Evolutionary conservation across 1,140 invertebrate species (phyloP).

Genomic region (Whitmania pigra): DNA sequence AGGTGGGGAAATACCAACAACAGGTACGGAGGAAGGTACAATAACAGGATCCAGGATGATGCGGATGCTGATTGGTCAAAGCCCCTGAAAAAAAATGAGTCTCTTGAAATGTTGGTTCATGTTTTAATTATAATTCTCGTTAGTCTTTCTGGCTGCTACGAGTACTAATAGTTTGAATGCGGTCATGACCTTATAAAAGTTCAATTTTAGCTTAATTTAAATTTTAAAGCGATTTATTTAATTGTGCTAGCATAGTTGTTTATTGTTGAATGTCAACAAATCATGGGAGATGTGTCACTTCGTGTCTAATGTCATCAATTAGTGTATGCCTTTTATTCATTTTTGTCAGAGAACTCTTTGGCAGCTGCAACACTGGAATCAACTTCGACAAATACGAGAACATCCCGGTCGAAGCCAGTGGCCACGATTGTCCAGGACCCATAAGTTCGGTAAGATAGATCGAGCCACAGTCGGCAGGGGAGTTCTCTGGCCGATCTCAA

Average conservation of each 20-base stretch:
- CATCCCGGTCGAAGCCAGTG: slow-evolving; percentile 63
- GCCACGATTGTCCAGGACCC: slow-evolving; percentile 51
- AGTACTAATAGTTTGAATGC: too few relatives aligned
- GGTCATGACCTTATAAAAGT: too few relatives aligned
- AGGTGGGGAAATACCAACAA: not conserved
- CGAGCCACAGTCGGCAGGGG: too few relatives aligned
- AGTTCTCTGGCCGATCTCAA: too few relatives aligned
- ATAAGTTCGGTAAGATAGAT: slow-evolving; percentile 21
- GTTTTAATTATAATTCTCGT: not conserved
- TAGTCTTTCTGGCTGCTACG: too few relatives aligned
- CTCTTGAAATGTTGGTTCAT: not conserved
- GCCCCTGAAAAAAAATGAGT: not conserved
- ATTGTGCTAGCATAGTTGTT: too few relatives aligned
- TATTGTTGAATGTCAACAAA: too few relatives aligned
- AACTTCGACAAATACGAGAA: slow-evolving; percentile 77
- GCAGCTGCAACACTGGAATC: slow-evolving; percentile 61
- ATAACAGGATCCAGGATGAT: not conserved
- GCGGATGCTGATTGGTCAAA: not conserved
- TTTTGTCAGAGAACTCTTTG: slow-evolving; percentile 51
- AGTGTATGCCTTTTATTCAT: not conserved
- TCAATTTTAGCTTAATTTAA: not conserved
- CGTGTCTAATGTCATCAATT: too few relatives aligned
- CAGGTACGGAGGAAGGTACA: not conserved
- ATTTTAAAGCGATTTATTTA: not conserved
- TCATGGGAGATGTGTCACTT: too few relatives aligned